phyloP scores from a whole-genome alignment of 2,888 invertebrate genomes.

The Hecatera dysodea region DNA sequence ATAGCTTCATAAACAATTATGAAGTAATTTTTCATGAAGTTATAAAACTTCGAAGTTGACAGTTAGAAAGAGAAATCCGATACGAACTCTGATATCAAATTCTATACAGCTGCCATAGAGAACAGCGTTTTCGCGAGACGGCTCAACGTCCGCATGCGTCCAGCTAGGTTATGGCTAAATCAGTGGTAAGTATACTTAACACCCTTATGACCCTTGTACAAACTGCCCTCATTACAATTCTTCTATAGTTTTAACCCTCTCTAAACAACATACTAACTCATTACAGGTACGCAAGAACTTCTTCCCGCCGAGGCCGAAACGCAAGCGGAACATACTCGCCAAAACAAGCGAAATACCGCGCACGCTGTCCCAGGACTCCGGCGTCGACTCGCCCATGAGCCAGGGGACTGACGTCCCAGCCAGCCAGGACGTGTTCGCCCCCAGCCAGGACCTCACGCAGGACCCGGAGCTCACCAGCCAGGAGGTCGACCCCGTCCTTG shows the following conservation, averaged over 20 bases:
- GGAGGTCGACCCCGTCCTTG: conserved; percentile 53
- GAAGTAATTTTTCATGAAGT: too few relatives aligned
- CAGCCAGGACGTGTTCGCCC: conserved; percentile 13
- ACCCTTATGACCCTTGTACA: background rate
- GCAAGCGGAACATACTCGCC: conserved; percentile 76
- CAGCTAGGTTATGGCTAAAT: background rate
- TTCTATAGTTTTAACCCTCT: background rate
- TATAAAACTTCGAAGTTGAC: too few relatives aligned
- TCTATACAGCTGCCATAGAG: too few relatives aligned
- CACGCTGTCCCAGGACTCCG: conserved; percentile 80
- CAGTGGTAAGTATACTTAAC: background rate
- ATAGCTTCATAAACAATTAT: too few relatives aligned
- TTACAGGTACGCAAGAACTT: conserved; percentile 92
- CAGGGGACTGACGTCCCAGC: conserved; percentile 76
- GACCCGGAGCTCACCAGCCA: conserved; percentile 14
- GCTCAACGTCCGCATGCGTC: background rate
- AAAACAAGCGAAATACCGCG: conserved; percentile 66
- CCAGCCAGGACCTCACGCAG: conserved; percentile 21
- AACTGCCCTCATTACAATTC: background rate
- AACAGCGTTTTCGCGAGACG: too few relatives aligned
- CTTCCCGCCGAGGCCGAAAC: conserved; percentile 92
- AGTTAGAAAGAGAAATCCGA: too few relatives aligned
- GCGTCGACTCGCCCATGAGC: conserved; percentile 77
- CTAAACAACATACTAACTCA: background rate
- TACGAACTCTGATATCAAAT: too few relatives aligned